Percentiles rank a stretch among this genome's conserved stretches.
Evolutionary conservation across 1,140 invertebrate genomes (phyloP).

Genomic region (Scylla paramamosain): DNA sequence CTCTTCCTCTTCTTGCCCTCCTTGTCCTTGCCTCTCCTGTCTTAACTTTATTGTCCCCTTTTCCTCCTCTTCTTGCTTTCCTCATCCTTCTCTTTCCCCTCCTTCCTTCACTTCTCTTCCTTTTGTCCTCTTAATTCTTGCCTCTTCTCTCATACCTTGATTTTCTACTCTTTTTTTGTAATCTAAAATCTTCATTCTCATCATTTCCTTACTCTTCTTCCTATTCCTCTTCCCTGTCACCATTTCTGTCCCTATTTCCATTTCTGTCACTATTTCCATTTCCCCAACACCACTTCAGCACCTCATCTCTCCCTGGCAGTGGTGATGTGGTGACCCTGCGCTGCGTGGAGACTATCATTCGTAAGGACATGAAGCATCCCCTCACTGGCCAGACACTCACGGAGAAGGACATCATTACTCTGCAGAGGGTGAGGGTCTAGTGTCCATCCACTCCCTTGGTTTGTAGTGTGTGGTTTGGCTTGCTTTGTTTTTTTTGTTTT

Average conservation of each 20-base stretch:
- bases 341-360: conserved; percentile 97
- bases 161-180: too few relatives aligned
- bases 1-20: too few relatives aligned
- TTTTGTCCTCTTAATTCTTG: too few relatives aligned
- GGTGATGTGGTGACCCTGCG: conserved; percentile 98
- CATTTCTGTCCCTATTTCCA: too few relatives aligned
- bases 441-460: neutral
- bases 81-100: neutral
- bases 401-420: conserved; percentile 94
- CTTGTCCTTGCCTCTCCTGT: too few relatives aligned
- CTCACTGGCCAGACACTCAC: conserved; percentile 92
- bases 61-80: neutral
- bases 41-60: too few relatives aligned
- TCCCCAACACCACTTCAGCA: too few relatives aligned
- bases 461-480: neutral
- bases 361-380: conserved; percentile 98
- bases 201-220: too few relatives aligned
- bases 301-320: conserved; percentile 82
- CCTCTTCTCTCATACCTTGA: too few relatives aligned
- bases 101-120: neutral
- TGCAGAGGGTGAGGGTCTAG: conserved; percentile 86
- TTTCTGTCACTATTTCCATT: too few relatives aligned
- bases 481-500: conserved; percentile 39
- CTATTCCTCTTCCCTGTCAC: too few relatives aligned
- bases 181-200: too few relatives aligned